phyloP scores from a whole-genome alignment of 2,797 vertebrate species.

The Xenops minutus region DNA sequence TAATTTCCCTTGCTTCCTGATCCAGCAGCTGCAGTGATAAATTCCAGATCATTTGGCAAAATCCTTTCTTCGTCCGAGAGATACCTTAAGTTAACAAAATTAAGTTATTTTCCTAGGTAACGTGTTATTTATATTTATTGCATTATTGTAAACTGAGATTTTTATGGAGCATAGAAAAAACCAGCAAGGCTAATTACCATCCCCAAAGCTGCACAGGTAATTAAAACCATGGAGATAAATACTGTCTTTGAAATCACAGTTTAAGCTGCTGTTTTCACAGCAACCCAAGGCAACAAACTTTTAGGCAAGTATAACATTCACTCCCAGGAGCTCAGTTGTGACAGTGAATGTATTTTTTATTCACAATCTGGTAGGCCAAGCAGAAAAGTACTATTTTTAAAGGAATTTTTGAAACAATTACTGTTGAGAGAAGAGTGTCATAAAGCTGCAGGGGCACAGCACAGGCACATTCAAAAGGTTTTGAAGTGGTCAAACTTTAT shows the following conservation, averaged over 20 bases:
- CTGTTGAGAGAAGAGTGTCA: neutral
- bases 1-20: neutral
- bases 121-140: neutral
- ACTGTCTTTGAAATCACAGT: neutral
- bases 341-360: neutral
- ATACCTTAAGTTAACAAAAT: neutral
- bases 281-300: neutral
- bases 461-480: constrained; percentile 44
- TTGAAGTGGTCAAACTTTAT: constrained; percentile 47
- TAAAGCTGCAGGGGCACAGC: neutral
- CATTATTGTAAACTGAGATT: neutral
- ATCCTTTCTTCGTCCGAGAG: neutral
- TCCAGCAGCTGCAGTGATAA: neutral
- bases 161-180: neutral
- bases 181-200: neutral
- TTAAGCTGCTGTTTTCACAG: neutral
- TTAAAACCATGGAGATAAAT: neutral
- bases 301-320: neutral
- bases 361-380: neutral
- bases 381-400: neutral
- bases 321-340: neutral
- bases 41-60: neutral
- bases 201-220: neutral
- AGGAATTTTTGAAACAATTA: constrained; percentile 28
- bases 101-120: neutral